phyloP scores from a whole-genome alignment of 1,140 invertebrate genomes.

The Chelonus insularis region DNA sequence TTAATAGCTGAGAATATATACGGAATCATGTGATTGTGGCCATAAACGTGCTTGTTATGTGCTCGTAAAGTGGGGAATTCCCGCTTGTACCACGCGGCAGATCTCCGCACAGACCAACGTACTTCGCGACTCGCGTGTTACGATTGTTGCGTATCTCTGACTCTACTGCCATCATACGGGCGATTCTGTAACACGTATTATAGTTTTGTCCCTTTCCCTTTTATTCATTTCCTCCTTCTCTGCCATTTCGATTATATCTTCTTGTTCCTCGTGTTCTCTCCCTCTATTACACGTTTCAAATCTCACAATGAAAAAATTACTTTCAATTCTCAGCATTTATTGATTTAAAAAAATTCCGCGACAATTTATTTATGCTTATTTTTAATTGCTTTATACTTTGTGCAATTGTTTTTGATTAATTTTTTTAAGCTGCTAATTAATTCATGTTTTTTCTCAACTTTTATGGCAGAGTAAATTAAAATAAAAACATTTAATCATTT shows the following conservation, averaged over 20 bases:
- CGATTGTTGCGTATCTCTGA: slow-evolving; percentile 54
- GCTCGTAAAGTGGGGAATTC: slow-evolving; percentile 55
- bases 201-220: slow-evolving; percentile 24
- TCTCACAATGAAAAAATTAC: too few species aligned
- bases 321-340: too few species aligned
- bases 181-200: slow-evolving; percentile 18
- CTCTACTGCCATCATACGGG: slow-evolving; percentile 45
- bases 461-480: too few species aligned
- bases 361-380: too few species aligned
- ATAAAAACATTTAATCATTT: too few species aligned
- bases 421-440: too few species aligned
- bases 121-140: slow-evolving; percentile 56
- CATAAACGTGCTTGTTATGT: slow-evolving; percentile 61
- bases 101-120: slow-evolving; percentile 14
- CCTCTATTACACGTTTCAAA: too few species aligned
- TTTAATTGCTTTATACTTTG: too few species aligned
- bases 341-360: too few species aligned
- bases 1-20: slow-evolving; percentile 56
- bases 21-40: slow-evolving; percentile 57
- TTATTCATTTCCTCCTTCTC: slow-evolving; percentile 19
- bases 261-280: background rate
- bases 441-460: too few species aligned
- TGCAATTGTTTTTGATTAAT: too few species aligned
- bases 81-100: slow-evolving; percentile 14
- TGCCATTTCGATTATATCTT: slow-evolving; percentile 1